Evolutionary conservation across 2,113 vertebrate genomes (phyloP), one percentile per base, ranked within the genome.

Genomic region (Ptilorrhoa leucosticta): DNA sequence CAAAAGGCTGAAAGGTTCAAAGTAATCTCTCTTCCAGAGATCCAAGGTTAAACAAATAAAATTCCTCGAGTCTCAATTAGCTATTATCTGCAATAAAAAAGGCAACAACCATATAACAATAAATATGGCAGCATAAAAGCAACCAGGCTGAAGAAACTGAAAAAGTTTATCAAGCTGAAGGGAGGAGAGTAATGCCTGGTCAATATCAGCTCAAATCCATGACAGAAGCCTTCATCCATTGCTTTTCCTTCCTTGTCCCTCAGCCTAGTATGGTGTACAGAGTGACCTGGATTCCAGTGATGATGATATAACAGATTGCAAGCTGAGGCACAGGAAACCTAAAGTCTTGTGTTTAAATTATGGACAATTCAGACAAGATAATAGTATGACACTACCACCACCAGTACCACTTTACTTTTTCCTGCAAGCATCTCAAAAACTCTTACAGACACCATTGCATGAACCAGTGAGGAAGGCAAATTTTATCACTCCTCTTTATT

Each of bases 11-110:
- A 94, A 92, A 94, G 85, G 89, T 95, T 98, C 94, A 96, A 97
- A 97, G 96, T 89, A 90, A 91, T 45, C 83, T 90, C 64, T 96
- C 71, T 61, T 92, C 86, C 94, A 96, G 78, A 95, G 79, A 95
- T 83, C 89, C 96, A 97, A 96, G 94, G 95, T 97, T 97, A 96
- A 97, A 90, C 85, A 98, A 97, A 97, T 95, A 95, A 96, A 90
- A 79, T 92, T 95, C 86, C 78, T 97, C 10, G 33, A 96, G 85
- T 85, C 57, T 95, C 86, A 94, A 90, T 96, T 93, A 92, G 82
- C 80, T 92, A 95, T 87, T 95, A 97, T 95, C 93, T 96, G 93
- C 77, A 81, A 93, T 95, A 84, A 97, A 96, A 92, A 83, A 66
- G 5, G 10, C 42, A 39, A 22, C 50, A 17, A 75, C 63, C 35